phyloP scores from a whole-genome alignment of 1,140 invertebrate genomes.

The Solenopsis fugax region DNA sequence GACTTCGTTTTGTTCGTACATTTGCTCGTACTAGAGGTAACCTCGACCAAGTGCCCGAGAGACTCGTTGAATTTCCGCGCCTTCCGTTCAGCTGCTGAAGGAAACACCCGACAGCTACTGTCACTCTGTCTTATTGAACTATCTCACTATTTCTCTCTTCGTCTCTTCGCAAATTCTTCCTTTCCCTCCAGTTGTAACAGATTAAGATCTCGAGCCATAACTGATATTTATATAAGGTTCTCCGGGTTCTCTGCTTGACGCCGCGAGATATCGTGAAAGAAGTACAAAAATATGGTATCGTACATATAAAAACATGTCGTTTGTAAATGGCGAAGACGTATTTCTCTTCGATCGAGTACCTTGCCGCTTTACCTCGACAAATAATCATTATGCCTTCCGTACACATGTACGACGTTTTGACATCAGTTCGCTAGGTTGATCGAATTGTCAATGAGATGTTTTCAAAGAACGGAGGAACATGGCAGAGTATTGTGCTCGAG shows the following conservation, averaged over 20 bases:
- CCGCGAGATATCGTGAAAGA: neutral
- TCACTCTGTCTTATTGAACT: constrained; percentile 57
- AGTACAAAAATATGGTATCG: neutral
- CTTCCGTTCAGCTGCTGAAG: constrained; percentile 37
- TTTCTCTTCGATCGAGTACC: neutral
- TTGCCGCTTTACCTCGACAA: constrained; percentile 13
- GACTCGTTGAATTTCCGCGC: constrained; percentile 66
- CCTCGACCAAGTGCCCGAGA: constrained; percentile 56
- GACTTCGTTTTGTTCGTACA: constrained; percentile 34
- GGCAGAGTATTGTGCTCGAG: constrained; percentile 16
- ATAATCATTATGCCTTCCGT: constrained; percentile 36
- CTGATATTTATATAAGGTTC: constrained; percentile 6
- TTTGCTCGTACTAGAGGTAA: constrained; percentile 25
- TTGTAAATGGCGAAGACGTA: neutral
- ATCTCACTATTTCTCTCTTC: constrained; percentile 1
- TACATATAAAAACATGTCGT: neutral
- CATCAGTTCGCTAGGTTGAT: constrained; percentile 39
- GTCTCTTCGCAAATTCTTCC: constrained; percentile 13
- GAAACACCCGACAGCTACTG: constrained; percentile 32
- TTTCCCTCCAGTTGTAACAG: neutral
- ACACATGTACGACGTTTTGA: constrained; percentile 4
- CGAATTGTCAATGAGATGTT: constrained; percentile 62
- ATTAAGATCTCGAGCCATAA: constrained; percentile 34
- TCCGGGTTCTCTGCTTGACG: neutral
- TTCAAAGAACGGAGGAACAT: constrained; percentile 43